Percentiles rank a stretch among this genome's conserved stretches.
phyloP scores from a whole-genome alignment of 2,888 invertebrate species.

The Nephrotoma guestfalica region DNA sequence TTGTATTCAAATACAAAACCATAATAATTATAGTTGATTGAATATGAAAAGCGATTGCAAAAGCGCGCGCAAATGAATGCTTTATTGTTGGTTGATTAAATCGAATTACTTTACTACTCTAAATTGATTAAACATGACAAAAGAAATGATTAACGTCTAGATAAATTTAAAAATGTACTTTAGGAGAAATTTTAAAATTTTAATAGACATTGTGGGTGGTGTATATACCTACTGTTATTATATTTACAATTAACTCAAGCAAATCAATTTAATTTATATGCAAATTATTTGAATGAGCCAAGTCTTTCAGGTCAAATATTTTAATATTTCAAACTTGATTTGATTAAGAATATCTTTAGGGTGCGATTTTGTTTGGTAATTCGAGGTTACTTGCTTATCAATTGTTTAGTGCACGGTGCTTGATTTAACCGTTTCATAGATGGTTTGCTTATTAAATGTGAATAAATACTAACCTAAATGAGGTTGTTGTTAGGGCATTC shows the following conservation, averaged over 20 bases:
- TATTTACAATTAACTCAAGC: neutral
- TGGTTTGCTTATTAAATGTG: neutral
- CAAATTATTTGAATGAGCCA: neutral
- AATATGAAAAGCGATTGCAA: neutral
- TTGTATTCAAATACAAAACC: neutral
- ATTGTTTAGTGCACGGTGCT: neutral
- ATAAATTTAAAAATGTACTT: neutral
- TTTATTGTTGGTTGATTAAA: neutral
- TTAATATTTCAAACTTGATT: neutral
- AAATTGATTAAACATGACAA: neutral
- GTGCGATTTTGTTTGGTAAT: neutral
- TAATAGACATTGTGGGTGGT: neutral
- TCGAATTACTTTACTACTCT: neutral
- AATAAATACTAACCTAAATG: neutral
- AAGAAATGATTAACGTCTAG: neutral
- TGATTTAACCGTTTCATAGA: neutral
- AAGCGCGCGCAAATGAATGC: neutral
- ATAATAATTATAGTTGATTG: neutral
- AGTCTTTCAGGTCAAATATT: neutral
- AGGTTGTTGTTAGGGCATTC: neutral
- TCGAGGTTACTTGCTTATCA: neutral
- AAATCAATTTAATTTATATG: neutral
- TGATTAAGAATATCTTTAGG: neutral
- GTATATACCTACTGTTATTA: neutral
- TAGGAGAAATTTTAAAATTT: too few species aligned